phyloP scores from a whole-genome alignment of 2,888 invertebrate species.

The Argyresthia albistria region DNA sequence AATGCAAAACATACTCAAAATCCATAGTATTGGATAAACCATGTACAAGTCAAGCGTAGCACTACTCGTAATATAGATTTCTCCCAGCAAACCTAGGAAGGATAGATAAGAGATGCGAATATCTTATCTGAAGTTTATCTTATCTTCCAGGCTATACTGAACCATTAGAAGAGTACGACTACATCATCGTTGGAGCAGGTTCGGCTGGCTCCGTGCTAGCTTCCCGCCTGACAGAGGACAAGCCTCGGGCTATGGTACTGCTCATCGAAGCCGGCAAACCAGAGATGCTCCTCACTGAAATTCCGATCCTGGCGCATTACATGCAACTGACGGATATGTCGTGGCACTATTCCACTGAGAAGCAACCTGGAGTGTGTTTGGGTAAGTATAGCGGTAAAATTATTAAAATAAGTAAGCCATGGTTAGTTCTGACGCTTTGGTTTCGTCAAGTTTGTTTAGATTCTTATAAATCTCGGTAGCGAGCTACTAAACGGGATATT shows the following conservation, averaged over 20 bases:
- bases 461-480: no score
- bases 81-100: no score
- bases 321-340: conserved; percentile 74
- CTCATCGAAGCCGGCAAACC: conserved; percentile 75
- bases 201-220: conserved; percentile 81
- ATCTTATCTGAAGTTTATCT: no score
- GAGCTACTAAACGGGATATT: no score
- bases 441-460: no score
- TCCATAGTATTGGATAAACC: no score
- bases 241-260: conserved; percentile 67
- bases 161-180: conserved; percentile 72
- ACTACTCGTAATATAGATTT: no score
- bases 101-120: no score
- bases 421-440: no score
- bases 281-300: conserved; percentile 65
- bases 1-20: no score
- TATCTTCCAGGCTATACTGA: conserved; percentile 25
- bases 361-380: conserved; percentile 70
- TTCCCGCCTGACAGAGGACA: conserved; percentile 76
- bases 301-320: conserved; percentile 71
- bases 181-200: conserved; percentile 79
- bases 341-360: conserved; percentile 76
- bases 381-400: conserved; percentile 32
- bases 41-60: no score
- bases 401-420: no score